Evolutionary conservation across 2,888 invertebrate species (phyloP).

Genomic region (Eupithecia tripunctaria): DNA sequence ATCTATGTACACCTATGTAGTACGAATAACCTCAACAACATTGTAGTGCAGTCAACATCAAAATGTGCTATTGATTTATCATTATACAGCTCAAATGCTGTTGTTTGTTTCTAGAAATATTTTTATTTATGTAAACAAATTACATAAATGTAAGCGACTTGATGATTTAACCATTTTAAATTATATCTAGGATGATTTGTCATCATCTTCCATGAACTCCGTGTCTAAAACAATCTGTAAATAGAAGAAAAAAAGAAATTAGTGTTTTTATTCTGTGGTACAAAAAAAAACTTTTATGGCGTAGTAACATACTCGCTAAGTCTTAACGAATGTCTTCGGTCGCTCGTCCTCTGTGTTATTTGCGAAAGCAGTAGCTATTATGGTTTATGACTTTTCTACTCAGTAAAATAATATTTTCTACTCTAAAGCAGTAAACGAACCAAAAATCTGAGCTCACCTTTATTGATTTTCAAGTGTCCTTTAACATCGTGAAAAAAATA

Average conservation of each 20-base stretch:
- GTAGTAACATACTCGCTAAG: too few relatives aligned
- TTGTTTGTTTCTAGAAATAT: not conserved
- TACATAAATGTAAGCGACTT: too few relatives aligned
- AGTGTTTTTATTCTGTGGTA: too few relatives aligned
- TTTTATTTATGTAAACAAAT: not conserved
- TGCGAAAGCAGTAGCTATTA: not conserved
- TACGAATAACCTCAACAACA: not conserved
- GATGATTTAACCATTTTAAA: not conserved
- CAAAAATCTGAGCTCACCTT: not conserved
- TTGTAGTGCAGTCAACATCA: not conserved
- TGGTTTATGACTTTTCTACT: not conserved
- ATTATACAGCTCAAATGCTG: not conserved
- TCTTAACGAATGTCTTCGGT: too few relatives aligned
- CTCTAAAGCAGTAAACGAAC: not conserved
- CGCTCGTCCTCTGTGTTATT: not conserved
- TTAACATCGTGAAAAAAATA: too few relatives aligned
- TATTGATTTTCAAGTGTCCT: not conserved
- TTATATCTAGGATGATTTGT: slow-evolving; percentile 43
- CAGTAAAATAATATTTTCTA: not conserved
- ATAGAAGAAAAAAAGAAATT: slow-evolving; percentile 22
- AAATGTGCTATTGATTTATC: not conserved
- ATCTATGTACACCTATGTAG: too few relatives aligned
- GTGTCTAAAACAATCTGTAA: slow-evolving; percentile 69
- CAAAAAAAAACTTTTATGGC: too few relatives aligned
- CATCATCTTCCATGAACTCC: slow-evolving; percentile 70